A percentile compares a stretch with the other conserved stretches of the same genome.
These are phyloP conservation scores for Borostomias antarcticus DNA, from an alignment of 2,797 vertebrate genomes.

Conservation along the genomic window DNA sequence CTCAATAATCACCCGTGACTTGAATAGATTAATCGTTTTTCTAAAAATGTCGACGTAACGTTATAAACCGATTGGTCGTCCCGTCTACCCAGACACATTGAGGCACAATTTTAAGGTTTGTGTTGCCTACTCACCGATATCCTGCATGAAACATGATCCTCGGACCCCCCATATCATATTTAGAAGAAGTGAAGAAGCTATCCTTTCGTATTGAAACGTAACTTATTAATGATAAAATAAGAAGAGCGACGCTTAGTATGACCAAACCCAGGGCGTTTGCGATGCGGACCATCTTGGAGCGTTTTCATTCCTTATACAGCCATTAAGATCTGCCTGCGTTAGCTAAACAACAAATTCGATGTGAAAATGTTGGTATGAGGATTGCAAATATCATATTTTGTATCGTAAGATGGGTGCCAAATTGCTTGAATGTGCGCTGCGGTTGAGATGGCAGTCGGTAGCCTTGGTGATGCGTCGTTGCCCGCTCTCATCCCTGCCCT, in stretches of 20 bases:
- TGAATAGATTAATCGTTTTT: not conserved
- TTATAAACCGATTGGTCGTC: no score
- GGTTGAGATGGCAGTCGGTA: constrained; percentile 44
- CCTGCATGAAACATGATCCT: constrained; percentile 96
- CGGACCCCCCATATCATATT: constrained; percentile 87
- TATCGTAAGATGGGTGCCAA: constrained; percentile 47
- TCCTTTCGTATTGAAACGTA: constrained; percentile 95
- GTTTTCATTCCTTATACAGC: constrained; percentile 62
- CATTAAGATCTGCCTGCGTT: constrained; percentile 34
- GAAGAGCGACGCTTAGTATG: constrained; percentile 91
- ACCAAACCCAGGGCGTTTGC: constrained; percentile 92
- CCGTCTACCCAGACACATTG: not conserved
- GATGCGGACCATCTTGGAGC: constrained; percentile 92
- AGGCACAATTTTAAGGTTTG: not conserved
- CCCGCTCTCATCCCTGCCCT: constrained; percentile 51
- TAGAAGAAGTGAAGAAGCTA: constrained; percentile 89
- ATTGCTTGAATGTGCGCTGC: not conserved
- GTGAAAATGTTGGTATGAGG: constrained; percentile 11
- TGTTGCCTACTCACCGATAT: constrained; percentile 87
- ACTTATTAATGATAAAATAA: constrained; percentile 96
- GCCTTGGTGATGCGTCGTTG: constrained; percentile 24
- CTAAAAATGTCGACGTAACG: not conserved
- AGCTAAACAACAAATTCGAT: constrained; percentile 14
- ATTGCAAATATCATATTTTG: constrained; percentile 39
- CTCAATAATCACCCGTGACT: not conserved